Evolutionary conservation across 2,113 vertebrate genomes (phyloP).

Genomic region (Engraulis encrasicolus): DNA sequence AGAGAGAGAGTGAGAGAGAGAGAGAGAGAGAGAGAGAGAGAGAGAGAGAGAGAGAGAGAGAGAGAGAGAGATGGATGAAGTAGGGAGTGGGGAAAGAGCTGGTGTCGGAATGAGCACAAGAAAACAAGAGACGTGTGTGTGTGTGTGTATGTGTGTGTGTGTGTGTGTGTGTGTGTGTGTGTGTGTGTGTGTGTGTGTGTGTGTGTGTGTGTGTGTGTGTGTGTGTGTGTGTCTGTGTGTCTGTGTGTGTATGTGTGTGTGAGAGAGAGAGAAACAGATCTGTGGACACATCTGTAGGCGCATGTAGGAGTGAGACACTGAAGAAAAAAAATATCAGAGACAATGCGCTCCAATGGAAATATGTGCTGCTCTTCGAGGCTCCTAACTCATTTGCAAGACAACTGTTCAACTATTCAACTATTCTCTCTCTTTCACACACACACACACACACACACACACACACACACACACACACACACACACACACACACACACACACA

Average conservation of each 20-base stretch:
- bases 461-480: too few relatives aligned
- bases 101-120: background rate
- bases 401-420: too few relatives aligned
- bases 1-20: background rate
- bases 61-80: too few relatives aligned
- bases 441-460: too few relatives aligned
- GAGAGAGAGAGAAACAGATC: background rate
- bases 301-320: background rate
- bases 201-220: background rate
- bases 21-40: background rate
- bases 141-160: background rate
- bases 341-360: background rate
- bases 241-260: slow-evolving; percentile 19
- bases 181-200: background rate
- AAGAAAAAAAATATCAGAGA: background rate
- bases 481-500: too few relatives aligned
- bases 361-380: background rate
- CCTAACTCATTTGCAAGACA: slow-evolving; percentile 23
- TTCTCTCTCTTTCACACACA: slow-evolving; percentile 23
- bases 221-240: slow-evolving; percentile 10
- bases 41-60: background rate
- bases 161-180: slow-evolving; percentile 14
- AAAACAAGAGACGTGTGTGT: background rate
- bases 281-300: slow-evolving; percentile 3
- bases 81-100: background rate